Base-by-base conservation (phyloP, 2,797 vertebrate species). In the Sebastiscus tertius region DNA sequence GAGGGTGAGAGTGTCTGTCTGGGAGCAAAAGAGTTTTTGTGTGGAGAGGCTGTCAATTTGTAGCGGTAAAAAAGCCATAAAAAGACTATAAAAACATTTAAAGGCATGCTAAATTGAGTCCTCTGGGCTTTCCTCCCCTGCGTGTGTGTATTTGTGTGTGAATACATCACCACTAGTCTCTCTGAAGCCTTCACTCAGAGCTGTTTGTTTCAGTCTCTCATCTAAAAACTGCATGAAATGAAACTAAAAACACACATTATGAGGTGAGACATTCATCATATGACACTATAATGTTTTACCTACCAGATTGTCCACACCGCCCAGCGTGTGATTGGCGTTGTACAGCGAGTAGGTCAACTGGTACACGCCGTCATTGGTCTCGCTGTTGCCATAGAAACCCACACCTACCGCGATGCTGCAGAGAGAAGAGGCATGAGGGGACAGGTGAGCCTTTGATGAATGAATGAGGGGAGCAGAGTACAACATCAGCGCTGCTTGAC, bases 311-410 rank as follows among this genome's bases (percentile, higher is more conserved):
- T 99, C 96, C 22, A 98, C 96, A 18, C 96, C 96, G 0, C 95
- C 96, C 82, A 99, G 95, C 1, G 97, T 98, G 92, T 97, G 97
- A 94, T 99, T 99, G 77, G 96, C 97, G 0, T 97, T 97, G 92
- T 98, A 97, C 88, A 99, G 87, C 88, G 98, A 97, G 81, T 98
- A 98, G 90, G 97, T 97, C 92, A 99, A 91, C 95, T 99, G 98
- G 94, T 98, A 96, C 49, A 97, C 93, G 1, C 98, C 98, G 0
- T 99, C 98, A 0, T 97, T 98, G 87, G 97, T 97, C 95, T 99
- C 98, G 0, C 98, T 99, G 96, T 99, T 99, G 83, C 98, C 98
- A 8, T 99, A 99, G 94, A 99, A 99, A 94, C 98, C 98, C 34
- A 98, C 82, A 12, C 98, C 98, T 14, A 99, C 96, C 0, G 98